These are phyloP conservation scores for Tenualosa ilisha DNA, from an alignment of 2,797 vertebrate species.

Conservation along the genomic window DNA sequence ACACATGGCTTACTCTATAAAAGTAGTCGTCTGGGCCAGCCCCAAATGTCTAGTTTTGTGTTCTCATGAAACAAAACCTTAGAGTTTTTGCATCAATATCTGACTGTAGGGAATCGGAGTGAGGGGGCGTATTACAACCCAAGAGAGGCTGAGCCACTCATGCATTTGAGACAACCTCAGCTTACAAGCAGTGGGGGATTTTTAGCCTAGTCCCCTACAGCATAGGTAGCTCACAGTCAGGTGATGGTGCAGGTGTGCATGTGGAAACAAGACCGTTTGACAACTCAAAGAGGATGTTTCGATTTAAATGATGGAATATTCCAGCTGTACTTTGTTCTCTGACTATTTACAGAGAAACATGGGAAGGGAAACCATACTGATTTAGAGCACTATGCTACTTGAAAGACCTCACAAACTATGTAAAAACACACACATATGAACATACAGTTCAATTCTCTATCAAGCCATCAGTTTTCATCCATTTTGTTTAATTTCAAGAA, in stretches of 20 bases:
- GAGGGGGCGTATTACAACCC: conserved; percentile 1
- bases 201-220: not conserved
- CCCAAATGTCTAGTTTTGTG: conserved; percentile 13
- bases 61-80: conserved; percentile 12
- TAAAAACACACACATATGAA: too few relatives aligned
- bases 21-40: conserved; percentile 7
- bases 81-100: not conserved
- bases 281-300: not conserved
- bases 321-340: not conserved
- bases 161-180: not conserved
- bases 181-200: not conserved
- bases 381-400: not conserved
- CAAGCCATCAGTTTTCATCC: too few relatives aligned
- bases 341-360: not conserved
- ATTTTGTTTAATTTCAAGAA: too few relatives aligned
- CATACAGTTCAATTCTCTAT: too few relatives aligned
- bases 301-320: not conserved
- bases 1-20: not conserved
- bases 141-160: not conserved
- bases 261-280: not conserved
- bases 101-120: not conserved
- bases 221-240: not conserved
- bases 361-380: not conserved
- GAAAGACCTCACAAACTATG: not conserved
- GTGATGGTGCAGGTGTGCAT: conserved; percentile 6